Evolutionary conservation across 2,113 vertebrate species (phyloP), one percentile per base, ranked within the genome.

Genomic region (Cervus canadensis): DNA sequence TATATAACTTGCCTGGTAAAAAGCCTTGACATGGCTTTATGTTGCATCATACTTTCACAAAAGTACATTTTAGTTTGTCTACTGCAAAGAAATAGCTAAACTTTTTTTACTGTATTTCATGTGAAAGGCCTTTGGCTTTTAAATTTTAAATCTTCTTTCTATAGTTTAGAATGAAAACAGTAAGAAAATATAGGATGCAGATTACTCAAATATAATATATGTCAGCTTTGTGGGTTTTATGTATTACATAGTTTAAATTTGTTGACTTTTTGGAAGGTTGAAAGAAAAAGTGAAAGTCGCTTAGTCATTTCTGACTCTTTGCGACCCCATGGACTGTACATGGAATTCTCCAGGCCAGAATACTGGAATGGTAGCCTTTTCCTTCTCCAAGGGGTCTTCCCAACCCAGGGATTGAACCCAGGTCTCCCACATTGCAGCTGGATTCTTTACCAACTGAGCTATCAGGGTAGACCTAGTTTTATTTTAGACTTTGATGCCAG

Each of bases 181-280:
- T 89, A 71, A 89, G 54, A 67, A 94, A 91, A 88, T 88, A 85
- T 85, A 85, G 21, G 5, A 84, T 79, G 36, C 7, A 94, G 95
- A 89, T 94, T 59, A 59, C 50, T 96, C 36, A 96, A 36, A 84
- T 94, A 88, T n/a, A 45, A 87, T 91, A 79, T 25, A 93, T 40
- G 30, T 90, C 16, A 92, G 48, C n/a, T 71, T 40, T 71, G n/a
- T 71, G 67, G 67, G n/a, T 23, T 71, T 71, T 71, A 40, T 71
- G 19, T 71, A 71, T 40, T 40, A 71, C 19, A 23, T 71, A 40
- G 67, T 71, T 71, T 71, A 71, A 40, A 71, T 71, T 71, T 40
- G n/a, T 71, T 71, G n/a, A 71, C 10, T 71, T 71, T 71, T 40
- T 71, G 67, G 19, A 71, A 71, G 67, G n/a, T 71, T 40, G 67